A percentile compares a stretch with the other conserved stretches of the same genome.
Evolutionary conservation across 64 coral and sea anemone species (phyloP).

Genomic region (Anthopleura sola): DNA sequence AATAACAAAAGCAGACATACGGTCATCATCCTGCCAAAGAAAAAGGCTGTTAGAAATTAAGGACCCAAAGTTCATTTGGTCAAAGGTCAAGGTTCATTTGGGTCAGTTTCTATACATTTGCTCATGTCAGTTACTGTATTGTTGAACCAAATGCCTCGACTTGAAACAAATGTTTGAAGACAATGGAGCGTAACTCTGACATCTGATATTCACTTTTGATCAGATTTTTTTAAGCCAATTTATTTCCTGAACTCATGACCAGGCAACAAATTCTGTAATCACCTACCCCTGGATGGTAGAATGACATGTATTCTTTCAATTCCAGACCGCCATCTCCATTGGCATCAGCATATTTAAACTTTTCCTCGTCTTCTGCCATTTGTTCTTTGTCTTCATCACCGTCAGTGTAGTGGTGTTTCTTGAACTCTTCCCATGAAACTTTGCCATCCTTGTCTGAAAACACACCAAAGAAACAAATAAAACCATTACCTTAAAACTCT

Average conservation of each 20-base stretch:
- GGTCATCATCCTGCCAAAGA: slow-evolving; percentile 57
- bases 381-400: slow-evolving; percentile 54
- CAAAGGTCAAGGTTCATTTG: too few relatives aligned
- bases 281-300: slow-evolving; percentile 80
- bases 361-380: slow-evolving; percentile 73
- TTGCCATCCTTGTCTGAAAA: slow-evolving; percentile 90
- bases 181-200: too few relatives aligned
- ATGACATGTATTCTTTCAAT: slow-evolving; percentile 68
- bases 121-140: too few relatives aligned
- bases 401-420: slow-evolving; percentile 62
- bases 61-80: too few relatives aligned
- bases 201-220: too few relatives aligned
- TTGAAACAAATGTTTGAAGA: too few relatives aligned
- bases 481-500: too few relatives aligned
- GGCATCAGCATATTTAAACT: slow-evolving; percentile 68
- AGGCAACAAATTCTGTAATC: neutral
- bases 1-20: slow-evolving; percentile 70
- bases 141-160: too few relatives aligned
- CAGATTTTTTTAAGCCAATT: too few relatives aligned
- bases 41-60: neutral
- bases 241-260: too few relatives aligned
- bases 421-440: slow-evolving; percentile 88
- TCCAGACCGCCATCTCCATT: slow-evolving; percentile 72
- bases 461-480: neutral
- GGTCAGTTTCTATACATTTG: too few relatives aligned